Base-by-base conservation (phyloP, 1,140 invertebrate species). In the Eriocheir sinensis region DNA sequence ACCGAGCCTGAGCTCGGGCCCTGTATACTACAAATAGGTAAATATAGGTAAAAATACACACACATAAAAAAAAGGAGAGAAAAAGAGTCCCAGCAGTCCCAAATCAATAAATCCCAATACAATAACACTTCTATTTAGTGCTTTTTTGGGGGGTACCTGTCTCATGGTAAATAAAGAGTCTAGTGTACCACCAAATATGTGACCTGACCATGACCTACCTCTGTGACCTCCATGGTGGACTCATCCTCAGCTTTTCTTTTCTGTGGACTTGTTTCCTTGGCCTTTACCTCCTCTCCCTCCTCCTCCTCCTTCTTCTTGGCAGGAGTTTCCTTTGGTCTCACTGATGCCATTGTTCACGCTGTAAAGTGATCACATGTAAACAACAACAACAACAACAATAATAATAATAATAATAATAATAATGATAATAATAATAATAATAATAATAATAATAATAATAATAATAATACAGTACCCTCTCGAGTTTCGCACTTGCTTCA, bases 241-340 rank as follows among this genome's bases (percentile, higher is more conserved):
- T 91, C 89, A 2, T 38, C 40, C 41, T 48, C 44, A 6, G 44
- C 38, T 72, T 91, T 72, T 53, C 53, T 91, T 53, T 91, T 72
- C 89, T 79, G 17, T 27, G 44, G 44, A 32, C 53, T 91, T 32
- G 15, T 38, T 4, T 44, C 79, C 17, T 91, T 53, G 8, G 30
- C 15, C 12, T 91, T 32, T 8, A 34, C 34, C 15, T 53, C 48
- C 27, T n/a, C 30, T 17, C 34, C 88, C 30, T 72, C 48, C 53
- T 91, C 48, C 32, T 79, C 53, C 12, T 91, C 89, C 15, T 30
- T 38, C 40, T 6, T 12, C n/a, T 41, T 86, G 80, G 80, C 48
- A 41, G 21, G 9, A 0, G 40, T 21, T 8, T 41, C 48, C 40
- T 89, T 89, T 21, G 38, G 88, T 2, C 30, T 44, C 34, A 89